Conservation (phyloP, 2,888 invertebrate species). For the Macrophya annulata region DNA sequence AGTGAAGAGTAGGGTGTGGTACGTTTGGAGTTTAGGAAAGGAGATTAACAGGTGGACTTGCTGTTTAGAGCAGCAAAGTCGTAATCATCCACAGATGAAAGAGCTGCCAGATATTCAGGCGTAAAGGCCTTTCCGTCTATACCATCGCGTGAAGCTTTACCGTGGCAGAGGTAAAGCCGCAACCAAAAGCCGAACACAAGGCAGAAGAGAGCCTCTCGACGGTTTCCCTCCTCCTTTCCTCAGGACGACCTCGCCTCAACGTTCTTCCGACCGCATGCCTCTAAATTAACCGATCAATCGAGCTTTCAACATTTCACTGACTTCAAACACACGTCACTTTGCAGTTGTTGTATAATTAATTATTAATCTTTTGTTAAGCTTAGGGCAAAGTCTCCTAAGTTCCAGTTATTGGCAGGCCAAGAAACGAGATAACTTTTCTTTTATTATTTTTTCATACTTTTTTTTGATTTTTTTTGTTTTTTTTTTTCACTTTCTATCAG, state of each 20-base stretch:
- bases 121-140: constrained; percentile 63
- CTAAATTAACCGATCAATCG: constrained; percentile 78
- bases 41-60: constrained; percentile 52
- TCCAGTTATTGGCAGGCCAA: constrained; percentile 58
- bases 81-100: constrained; percentile 79
- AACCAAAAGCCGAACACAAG: constrained; percentile 49
- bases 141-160: constrained; percentile 24
- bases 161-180: constrained; percentile 60
- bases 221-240: constrained; percentile 61
- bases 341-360: constrained; percentile 73
- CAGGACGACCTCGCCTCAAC: constrained; percentile 61
- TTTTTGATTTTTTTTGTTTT: neutral
- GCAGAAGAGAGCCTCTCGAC: constrained; percentile 70
- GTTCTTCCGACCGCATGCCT: constrained; percentile 70
- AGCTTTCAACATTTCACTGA: constrained; percentile 67
- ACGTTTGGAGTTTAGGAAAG: constrained; percentile 12
- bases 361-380: constrained; percentile 63
- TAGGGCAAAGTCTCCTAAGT: neutral
- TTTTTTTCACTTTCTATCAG: neutral
- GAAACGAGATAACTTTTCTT: constrained; percentile 39
- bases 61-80: constrained; percentile 64
- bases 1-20: neutral
- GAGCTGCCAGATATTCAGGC: constrained; percentile 78
- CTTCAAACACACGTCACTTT: constrained; percentile 75
- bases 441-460: neutral